Base-by-base conservation (phyloP, 2,113 vertebrate genomes). In the Nesoenas mayeri region DNA sequence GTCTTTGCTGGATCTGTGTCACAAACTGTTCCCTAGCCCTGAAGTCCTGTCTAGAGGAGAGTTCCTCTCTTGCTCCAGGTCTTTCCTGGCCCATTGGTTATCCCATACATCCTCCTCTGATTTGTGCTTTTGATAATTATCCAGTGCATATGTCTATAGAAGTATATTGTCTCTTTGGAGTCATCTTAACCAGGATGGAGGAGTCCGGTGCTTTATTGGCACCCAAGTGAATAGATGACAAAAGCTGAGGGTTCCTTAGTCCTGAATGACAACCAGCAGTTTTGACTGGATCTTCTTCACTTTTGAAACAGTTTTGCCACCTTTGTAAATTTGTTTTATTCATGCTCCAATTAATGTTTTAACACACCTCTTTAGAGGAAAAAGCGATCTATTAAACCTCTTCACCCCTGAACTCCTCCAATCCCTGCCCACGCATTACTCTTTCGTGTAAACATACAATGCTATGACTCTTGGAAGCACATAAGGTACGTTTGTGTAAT, bases 101-200 rank as follows among this genome's bases (percentile, higher is more conserved):
- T 42, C 62, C 73, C 28, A 5, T 20, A 31, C 32, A 21, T 34
- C 36, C 25, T 56, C 61, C 58, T 66, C 58, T n/a, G 16, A 3
- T 18, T 19, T 12, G 3, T 40, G 8, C 38, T 31, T 36, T 38
- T 9, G 29, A 24, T 56, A 10, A 28, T 53, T 20, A 13, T 17
- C 1, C 10, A 14, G 29, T 3, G 10, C 9, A 0, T 42, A 2
- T 2, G 21, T 34, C 80, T 58, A 12, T 26, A 51, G 71, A 24
- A 50, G 48, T 26, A 25, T 9, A 17, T 32, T 12, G 58, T n/a
- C 38, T 36, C 54, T 36, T 53, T 28, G 11, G 40, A 69, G 54
- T 3, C 48, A n/a, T 17, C 60, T 70, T n/a, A 8, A 12, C 38
- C 24, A 56, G 56, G 74, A 6, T 26, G 60, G 64, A 57, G 62